These are phyloP conservation scores for Plagiodera versicolora DNA, from an alignment of 2,888 invertebrate species.

Conservation along the genomic window DNA sequence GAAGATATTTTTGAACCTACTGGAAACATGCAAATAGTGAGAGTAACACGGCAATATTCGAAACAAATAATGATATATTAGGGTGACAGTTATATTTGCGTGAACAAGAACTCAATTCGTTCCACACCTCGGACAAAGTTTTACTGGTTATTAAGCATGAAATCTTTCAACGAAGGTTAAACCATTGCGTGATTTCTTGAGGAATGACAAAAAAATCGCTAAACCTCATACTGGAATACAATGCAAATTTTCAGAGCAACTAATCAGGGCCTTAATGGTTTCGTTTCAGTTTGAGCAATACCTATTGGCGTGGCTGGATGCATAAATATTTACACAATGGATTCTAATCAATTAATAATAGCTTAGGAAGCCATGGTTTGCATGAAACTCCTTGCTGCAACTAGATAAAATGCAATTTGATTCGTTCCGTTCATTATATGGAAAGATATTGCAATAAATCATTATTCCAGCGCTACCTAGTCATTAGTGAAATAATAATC, in stretches of 20 bases:
- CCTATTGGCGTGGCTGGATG: neutral
- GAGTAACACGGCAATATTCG: too few relatives aligned
- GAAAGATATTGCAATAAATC: neutral
- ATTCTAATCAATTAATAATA: conserved; percentile 1
- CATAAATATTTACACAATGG: conserved; percentile 3
- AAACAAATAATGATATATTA: too few relatives aligned
- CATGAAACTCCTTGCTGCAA: neutral
- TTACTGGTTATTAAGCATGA: conserved; percentile 12
- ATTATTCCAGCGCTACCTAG: neutral
- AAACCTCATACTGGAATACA: conserved; percentile 5
- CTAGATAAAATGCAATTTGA: neutral
- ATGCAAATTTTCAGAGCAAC: neutral
- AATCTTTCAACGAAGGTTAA: neutral
- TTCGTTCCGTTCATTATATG: neutral
- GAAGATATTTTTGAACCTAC: too few relatives aligned
- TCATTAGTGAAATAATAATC: neutral
- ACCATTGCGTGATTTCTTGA: conserved; percentile 9
- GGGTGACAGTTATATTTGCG: neutral
- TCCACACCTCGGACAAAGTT: conserved; percentile 8
- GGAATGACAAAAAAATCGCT: neutral
- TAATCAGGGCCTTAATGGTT: neutral
- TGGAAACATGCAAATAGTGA: too few relatives aligned
- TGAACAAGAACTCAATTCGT: neutral
- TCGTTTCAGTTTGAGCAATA: conserved; percentile 9
- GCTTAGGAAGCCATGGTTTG: neutral